Evolutionary conservation across 2,113 vertebrate genomes (phyloP).

Genomic region (Festucalex cinctus): DNA sequence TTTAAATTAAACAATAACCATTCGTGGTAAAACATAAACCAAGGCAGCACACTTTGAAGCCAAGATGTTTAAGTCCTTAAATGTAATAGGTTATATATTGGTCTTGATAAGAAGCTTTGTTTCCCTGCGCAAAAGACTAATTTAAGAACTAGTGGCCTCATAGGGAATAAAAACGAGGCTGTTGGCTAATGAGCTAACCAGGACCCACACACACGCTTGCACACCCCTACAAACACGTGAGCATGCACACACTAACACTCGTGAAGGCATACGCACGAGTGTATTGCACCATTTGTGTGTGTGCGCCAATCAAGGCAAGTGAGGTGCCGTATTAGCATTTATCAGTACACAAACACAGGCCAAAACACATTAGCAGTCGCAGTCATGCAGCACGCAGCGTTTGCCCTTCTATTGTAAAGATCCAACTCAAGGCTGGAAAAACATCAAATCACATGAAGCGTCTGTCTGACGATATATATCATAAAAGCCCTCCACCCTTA

Average conservation of each 20-base stretch:
- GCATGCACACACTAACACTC: neutral
- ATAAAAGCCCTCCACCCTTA: neutral
- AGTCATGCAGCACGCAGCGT: conserved; percentile 6
- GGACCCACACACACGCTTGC: conserved; percentile 5
- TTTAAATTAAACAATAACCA: conserved; percentile 12
- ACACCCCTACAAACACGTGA: neutral
- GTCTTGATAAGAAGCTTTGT: neutral
- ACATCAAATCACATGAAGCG: neutral
- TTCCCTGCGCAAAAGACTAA: neutral
- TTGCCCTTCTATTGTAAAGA: conserved; percentile 15
- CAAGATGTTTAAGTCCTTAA: neutral
- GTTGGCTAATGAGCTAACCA: conserved; percentile 39
- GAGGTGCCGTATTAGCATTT: neutral
- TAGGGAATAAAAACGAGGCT: conserved; percentile 22
- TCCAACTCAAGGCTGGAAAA: conserved; percentile 13
- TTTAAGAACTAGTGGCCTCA: conserved; percentile 18
- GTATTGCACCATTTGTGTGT: neutral
- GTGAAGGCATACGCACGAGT: neutral
- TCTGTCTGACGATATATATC: neutral
- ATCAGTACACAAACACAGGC: neutral
- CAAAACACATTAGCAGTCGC: neutral
- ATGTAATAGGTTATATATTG: neutral
- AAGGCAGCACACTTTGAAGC: neutral
- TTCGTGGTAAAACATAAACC: conserved; percentile 7
- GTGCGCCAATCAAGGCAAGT: neutral